Conservation (phyloP, 2,888 invertebrate genomes). For the Dryomyza anilis region DNA sequence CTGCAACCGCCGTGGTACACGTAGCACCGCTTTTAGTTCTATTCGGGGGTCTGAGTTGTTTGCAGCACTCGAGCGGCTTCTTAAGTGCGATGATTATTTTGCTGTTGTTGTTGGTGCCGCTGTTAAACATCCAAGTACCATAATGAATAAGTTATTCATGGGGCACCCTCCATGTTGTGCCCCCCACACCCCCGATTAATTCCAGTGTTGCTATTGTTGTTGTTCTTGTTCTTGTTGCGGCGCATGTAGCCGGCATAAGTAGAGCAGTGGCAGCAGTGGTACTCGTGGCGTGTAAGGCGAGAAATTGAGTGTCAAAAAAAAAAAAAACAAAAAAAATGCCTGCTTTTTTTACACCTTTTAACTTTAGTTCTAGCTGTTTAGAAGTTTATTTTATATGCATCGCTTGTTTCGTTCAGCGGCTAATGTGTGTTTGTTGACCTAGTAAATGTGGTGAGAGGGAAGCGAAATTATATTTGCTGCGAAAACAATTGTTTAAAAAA, state of each 20-base stretch:
- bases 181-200: too few relatives aligned
- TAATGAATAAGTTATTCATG: constrained; percentile 24
- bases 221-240: not conserved
- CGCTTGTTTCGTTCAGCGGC: too few relatives aligned
- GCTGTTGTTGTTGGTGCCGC: not conserved
- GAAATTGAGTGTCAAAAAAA: not conserved
- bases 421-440: too few relatives aligned
- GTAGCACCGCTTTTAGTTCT: not conserved
- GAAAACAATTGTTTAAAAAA: too few relatives aligned
- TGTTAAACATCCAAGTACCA: constrained; percentile 14
- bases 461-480: too few relatives aligned
- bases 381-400: too few relatives aligned
- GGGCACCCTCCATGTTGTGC: too few relatives aligned
- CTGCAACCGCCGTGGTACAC: not conserved
- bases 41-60: not conserved
- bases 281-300: not conserved
- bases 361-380: too few relatives aligned
- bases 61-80: constrained; percentile 15
- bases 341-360: constrained; percentile 8
- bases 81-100: constrained; percentile 15
- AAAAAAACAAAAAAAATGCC: too few relatives aligned
- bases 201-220: not conserved
- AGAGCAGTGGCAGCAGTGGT: too few relatives aligned
- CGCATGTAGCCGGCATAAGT: too few relatives aligned
- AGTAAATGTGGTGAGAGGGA: too few relatives aligned